Conservation (phyloP, 2,113 vertebrate species). For the Lucifuga dentata region DNA sequence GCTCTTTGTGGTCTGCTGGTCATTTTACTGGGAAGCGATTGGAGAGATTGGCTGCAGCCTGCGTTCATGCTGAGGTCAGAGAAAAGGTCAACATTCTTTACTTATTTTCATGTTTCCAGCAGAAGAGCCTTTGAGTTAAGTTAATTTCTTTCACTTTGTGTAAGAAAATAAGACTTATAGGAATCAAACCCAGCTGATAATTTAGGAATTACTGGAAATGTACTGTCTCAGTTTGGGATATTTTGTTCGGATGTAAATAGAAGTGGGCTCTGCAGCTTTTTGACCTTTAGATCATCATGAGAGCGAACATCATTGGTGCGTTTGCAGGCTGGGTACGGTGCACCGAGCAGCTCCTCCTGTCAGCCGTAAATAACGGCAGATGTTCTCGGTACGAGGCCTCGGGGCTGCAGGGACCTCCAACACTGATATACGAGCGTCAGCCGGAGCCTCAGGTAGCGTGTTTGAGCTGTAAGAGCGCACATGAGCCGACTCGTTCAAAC, state of each 20-base stretch:
- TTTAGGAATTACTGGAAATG: too few species aligned
- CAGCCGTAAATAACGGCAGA: constrained; percentile 53
- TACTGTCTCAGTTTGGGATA: too few species aligned
- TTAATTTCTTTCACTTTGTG: too few species aligned
- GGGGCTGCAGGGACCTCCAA: constrained; percentile 21
- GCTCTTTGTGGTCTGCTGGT: constrained; percentile 45
- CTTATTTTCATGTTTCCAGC: too few species aligned
- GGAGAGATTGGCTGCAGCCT: neutral
- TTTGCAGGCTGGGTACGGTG: constrained; percentile 16
- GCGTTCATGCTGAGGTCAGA: constrained; percentile 8
- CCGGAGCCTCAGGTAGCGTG: constrained; percentile 14
- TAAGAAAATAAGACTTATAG: too few species aligned
- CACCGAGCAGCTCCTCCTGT: constrained; percentile 24
- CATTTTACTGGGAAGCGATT: constrained; percentile 15
- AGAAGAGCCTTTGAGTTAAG: too few species aligned
- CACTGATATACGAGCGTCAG: constrained; percentile 49
- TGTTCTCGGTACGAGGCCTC: constrained; percentile 18
- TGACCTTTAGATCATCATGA: constrained; percentile 34
- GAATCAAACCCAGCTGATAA: too few species aligned
- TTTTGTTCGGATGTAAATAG: neutral
- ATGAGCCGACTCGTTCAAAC: constrained; percentile 8
- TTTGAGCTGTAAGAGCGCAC: constrained; percentile 22
- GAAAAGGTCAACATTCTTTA: neutral
- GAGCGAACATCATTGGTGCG: constrained; percentile 23
- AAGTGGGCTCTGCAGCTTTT: neutral